These are phyloP conservation scores for Eubasilissa regina DNA, from an alignment of 1,140 invertebrate species.

Conservation along the genomic window DNA sequence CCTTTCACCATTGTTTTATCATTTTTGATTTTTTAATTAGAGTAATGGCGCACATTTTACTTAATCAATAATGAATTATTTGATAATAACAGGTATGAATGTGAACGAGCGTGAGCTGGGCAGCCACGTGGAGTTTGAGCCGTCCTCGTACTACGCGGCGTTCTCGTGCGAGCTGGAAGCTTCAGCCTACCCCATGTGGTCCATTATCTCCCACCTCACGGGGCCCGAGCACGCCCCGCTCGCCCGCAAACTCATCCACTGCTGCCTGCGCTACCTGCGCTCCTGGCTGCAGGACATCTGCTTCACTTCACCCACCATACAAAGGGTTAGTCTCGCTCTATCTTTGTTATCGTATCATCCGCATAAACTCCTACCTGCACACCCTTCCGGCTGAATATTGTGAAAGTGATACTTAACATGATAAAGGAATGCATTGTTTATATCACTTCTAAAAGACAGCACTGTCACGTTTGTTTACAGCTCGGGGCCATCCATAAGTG, in stretches of 20 bases:
- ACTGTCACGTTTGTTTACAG: too few relatives aligned
- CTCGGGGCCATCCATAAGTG: too few relatives aligned
- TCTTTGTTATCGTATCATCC: too few relatives aligned
- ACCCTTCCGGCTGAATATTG: too few relatives aligned
- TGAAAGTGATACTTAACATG: too few relatives aligned
- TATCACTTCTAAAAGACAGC: too few relatives aligned
- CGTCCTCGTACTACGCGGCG: conserved; percentile 96
- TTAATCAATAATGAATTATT: too few relatives aligned
- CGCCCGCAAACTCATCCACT: conserved; percentile 82
- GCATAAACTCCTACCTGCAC: too few relatives aligned
- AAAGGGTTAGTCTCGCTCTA: conserved; percentile 65
- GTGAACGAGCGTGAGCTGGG: conserved; percentile 91
- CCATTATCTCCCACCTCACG: conserved; percentile 89
- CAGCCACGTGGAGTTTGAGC: conserved; percentile 97
- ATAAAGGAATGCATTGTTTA: too few relatives aligned
- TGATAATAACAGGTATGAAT: conserved; percentile 85
- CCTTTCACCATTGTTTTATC: too few relatives aligned
- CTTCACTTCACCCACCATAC: conserved; percentile 80
- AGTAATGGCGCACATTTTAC: too few relatives aligned
- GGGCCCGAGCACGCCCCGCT: conserved; percentile 80
- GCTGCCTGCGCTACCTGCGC: conserved; percentile 83
- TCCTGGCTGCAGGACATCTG: conserved; percentile 91
- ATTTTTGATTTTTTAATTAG: too few relatives aligned
- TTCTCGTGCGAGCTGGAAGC: conserved; percentile 97
- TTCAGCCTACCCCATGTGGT: conserved; percentile 97